phyloP scores from a whole-genome alignment of 2,888 invertebrate genomes.

The Morinoia aosen region DNA sequence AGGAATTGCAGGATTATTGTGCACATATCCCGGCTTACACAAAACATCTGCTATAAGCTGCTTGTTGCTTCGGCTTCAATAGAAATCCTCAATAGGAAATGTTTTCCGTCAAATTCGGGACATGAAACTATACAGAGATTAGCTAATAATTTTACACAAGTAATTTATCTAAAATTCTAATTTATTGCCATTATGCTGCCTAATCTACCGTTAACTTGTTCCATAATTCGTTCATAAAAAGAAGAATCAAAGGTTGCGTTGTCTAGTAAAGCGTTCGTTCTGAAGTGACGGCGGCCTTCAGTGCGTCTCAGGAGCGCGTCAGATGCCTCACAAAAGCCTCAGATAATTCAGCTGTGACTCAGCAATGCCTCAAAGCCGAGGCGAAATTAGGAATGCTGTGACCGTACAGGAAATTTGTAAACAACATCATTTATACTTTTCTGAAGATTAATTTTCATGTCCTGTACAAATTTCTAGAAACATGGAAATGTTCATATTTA shows the following conservation, averaged over 20 bases:
- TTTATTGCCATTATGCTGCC: neutral
- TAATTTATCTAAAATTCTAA: neutral
- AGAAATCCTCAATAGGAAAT: neutral
- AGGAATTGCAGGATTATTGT: slow-evolving; percentile 2
- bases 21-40: neutral
- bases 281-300: neutral
- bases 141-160: neutral
- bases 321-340: slow-evolving; percentile 8
- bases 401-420: neutral
- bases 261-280: neutral
- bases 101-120: neutral
- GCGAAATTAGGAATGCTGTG: neutral
- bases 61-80: neutral
- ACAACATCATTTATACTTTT: neutral
- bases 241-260: neutral
- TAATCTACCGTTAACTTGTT: slow-evolving; percentile 7
- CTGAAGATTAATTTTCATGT: too few relatives aligned
- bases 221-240: neutral
- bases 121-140: neutral
- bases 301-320: neutral
- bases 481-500: neutral
- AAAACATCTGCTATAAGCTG: neutral
- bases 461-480: neutral
- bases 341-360: neutral
- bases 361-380: neutral